Conservation (phyloP, 2,797 vertebrate species). For the Siniperca undulata region DNA sequence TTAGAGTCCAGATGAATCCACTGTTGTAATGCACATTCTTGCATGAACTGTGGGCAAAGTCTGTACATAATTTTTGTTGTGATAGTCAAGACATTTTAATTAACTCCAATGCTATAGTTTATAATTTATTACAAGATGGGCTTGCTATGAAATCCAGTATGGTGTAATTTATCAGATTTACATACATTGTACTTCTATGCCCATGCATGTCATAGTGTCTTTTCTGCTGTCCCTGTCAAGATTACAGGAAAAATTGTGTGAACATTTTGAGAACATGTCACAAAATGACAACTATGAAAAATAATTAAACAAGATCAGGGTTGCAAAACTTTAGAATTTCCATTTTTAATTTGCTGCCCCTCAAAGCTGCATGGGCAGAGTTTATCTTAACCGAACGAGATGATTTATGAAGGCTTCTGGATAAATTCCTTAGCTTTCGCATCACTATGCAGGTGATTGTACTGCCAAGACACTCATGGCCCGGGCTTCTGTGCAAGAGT, state of each 20-base stretch:
- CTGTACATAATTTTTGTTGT: background rate
- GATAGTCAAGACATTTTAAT: slow-evolving; percentile 3
- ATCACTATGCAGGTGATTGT: slow-evolving; percentile 79
- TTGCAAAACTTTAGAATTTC: slow-evolving; percentile 47
- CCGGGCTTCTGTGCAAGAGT: slow-evolving; percentile 75
- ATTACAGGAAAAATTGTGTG: background rate
- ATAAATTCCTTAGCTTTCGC: slow-evolving; percentile 74
- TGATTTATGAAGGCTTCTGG: slow-evolving; percentile 77
- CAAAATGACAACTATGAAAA: slow-evolving; percentile 12
- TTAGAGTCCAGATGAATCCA: slow-evolving; percentile 13
- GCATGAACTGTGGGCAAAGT: background rate
- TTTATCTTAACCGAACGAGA: slow-evolving; percentile 67
- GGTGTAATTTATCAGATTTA: slow-evolving; percentile 25
- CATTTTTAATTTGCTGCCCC: slow-evolving; percentile 10
- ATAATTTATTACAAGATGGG: slow-evolving; percentile 29
- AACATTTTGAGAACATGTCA: slow-evolving; percentile 31
- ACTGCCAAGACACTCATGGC: slow-evolving; percentile 72
- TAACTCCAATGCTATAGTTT: background rate
- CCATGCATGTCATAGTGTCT: background rate
- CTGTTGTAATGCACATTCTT: slow-evolving; percentile 1
- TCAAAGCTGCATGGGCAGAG: slow-evolving; percentile 41
- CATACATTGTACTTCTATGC: background rate
- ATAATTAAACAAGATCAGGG: slow-evolving; percentile 24
- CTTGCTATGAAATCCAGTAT: slow-evolving; percentile 32
- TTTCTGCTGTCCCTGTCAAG: slow-evolving; percentile 9